Evolutionary conservation across 1,140 invertebrate genomes (phyloP), one percentile per base, ranked within the genome.

Genomic region (Cotesia vestalis): DNA sequence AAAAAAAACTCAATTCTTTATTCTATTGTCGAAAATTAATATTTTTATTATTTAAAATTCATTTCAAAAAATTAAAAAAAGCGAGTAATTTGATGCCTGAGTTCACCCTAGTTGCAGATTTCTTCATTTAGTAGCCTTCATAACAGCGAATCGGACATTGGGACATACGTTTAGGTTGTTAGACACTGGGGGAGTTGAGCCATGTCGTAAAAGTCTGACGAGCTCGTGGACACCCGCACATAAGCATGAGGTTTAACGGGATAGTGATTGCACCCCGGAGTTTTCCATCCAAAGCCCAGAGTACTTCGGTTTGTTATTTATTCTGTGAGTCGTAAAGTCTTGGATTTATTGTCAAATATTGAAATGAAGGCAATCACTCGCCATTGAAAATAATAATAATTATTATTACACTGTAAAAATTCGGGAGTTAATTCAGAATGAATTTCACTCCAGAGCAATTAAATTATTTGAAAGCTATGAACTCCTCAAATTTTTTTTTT

Each of bases 241-340:
- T 46, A 20, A 59, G 14, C 57, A 20, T 11, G 27, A 27, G 27
- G 27, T 27, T 27, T 27, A 27, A 27, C 27, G 27, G 27, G 27
- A 27, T 27, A 27, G 27, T 3, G 27, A 55, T 27, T 27, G 57
- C 57, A 59, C 57, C 57, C 57, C 20, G 27, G 14, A 59, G 57
- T 59, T 27, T 59, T 59, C 20, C 17, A 59, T 27, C 12, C 17
- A 57, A 20, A 69, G n/a, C 55, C 62, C 61, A 72, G 6, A 9
- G 4, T 40, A 46, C 38, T 40, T 53, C 40, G 64, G 71, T 77
- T 78, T 78, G 80, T 82, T 83, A 81, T 82, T 83, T 83, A 83
- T 83, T 77, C 75, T 75, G 64, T 36, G 59, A 75, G 76, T 80
- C 80, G 79, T 82, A 81, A 83, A 83, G 78, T 53, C 51, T 66